Evolutionary conservation across 2,888 invertebrate genomes (phyloP), one percentile per base, ranked within the genome.

Genomic region (Yponomeuta malinellus): DNA sequence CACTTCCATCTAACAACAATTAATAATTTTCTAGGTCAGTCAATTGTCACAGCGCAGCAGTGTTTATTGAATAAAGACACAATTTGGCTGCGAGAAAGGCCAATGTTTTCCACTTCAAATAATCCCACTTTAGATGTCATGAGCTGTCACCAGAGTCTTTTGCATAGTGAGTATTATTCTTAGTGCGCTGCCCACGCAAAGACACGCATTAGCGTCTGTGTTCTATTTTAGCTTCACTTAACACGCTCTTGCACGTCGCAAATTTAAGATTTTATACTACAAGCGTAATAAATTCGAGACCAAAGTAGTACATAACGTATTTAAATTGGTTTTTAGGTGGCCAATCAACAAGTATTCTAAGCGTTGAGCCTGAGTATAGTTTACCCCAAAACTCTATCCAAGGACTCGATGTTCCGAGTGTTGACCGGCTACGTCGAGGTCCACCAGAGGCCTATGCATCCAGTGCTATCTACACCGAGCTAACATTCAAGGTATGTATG

Each of bases 41-140:
- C 91, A 78, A 90, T 91, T 83, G 90, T 90, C 74, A 90, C 90
- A 74, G 91, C 91, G 71, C 91, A 91, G 77, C 91, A 90, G 78
- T 91, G 91, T 80, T 80, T 92, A 81, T 86, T 92, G 83, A 91
- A 92, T 86, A 92, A 92, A 83, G 91, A 92, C 79, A 91, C 91
- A 73, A 90, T 92, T 78, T 92, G 91, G 91, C 80, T 92, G 71
- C 83, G 91, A 75, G 91, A 92, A 70, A 83, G 90, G 74, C 90
- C 91, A 52, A 86, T 89, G 72, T 91, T 90, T 76, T 86, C 88
- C 48, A 79, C 90, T 37, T 85, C 88, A 10, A 85, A 82, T 71
- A 90, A 91, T 75, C 80, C 83, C 66, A 81, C 82, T 74, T 76
- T 89, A 73, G 90, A 90, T 72, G 84, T 89, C 48, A 83, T 82